Conservation (phyloP, 2,797 vertebrate genomes). For the Ataeniobius toweri region DNA sequence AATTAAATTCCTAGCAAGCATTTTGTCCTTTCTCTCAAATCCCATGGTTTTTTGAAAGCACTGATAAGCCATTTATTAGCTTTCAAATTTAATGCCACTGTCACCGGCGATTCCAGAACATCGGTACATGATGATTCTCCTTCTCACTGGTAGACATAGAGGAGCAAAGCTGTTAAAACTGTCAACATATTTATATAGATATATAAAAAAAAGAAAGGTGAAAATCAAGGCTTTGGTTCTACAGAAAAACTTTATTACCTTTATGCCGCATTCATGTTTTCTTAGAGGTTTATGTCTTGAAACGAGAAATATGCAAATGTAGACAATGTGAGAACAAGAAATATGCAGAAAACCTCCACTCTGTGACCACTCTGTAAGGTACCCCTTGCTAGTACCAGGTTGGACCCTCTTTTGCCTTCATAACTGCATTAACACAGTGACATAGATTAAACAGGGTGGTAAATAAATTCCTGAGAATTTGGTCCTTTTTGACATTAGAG, state of each 20-base stretch:
- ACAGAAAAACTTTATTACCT: slow-evolving; percentile 22
- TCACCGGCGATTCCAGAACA: neutral
- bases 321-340: neutral
- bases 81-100: slow-evolving; percentile 5
- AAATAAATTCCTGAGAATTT: too few species aligned
- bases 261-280: slow-evolving; percentile 43
- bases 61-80: neutral
- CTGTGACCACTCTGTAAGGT: too few species aligned
- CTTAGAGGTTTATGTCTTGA: slow-evolving; percentile 13
- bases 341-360: too few species aligned
- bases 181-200: slow-evolving; percentile 5
- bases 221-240: slow-evolving; percentile 15
- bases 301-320: slow-evolving; percentile 26
- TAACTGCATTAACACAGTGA: too few species aligned
- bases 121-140: slow-evolving; percentile 8
- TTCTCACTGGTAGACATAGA: slow-evolving; percentile 10
- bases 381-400: too few species aligned
- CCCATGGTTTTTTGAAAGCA: neutral
- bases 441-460: too few species aligned
- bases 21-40: neutral
- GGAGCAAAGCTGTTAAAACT: neutral
- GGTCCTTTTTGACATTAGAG: too few species aligned
- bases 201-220: neutral
- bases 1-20: neutral
- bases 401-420: too few species aligned